Conservation (phyloP, 2,888 invertebrate species). For the Calameuta idolon region DNA sequence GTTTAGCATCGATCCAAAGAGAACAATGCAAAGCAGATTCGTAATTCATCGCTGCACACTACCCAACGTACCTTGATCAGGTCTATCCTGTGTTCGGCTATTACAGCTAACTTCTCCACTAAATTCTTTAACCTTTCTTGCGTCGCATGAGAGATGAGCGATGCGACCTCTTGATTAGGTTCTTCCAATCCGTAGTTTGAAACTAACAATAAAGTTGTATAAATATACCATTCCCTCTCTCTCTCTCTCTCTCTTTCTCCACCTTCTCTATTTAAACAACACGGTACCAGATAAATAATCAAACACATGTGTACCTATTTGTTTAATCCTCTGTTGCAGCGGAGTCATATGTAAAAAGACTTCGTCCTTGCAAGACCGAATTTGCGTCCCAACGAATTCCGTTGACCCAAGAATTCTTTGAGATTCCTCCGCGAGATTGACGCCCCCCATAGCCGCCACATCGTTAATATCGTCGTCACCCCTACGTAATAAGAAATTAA, state of each 20-base stretch:
- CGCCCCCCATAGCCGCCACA: conserved; percentile 99
- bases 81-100: conserved; percentile 95
- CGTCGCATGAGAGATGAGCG: conserved; percentile 91
- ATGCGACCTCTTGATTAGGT: conserved; percentile 86
- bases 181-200: conserved; percentile 84
- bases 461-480: conserved; percentile 98
- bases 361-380: conserved; percentile 93
- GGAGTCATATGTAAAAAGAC: conserved; percentile 83
- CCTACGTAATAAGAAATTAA: conserved; percentile 71
- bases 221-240: not conserved
- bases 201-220: conserved; percentile 62
- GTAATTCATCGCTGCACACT: not conserved
- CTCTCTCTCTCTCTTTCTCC: too few relatives aligned
- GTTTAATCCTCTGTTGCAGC: conserved; percentile 82
- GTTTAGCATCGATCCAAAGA: not conserved
- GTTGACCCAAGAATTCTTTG: conserved; percentile 93
- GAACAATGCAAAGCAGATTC: not conserved
- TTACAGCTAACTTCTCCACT: conserved; percentile 89
- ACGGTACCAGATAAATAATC: not conserved
- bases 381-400: conserved; percentile 89
- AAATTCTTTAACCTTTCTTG: conserved; percentile 93
- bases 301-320: conserved; percentile 71
- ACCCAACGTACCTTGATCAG: conserved; percentile 79
- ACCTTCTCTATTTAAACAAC: not conserved
- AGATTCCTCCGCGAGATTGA: conserved; percentile 95